phyloP scores from a whole-genome alignment of 2,888 invertebrate species.

The Stratiomys singularior region DNA sequence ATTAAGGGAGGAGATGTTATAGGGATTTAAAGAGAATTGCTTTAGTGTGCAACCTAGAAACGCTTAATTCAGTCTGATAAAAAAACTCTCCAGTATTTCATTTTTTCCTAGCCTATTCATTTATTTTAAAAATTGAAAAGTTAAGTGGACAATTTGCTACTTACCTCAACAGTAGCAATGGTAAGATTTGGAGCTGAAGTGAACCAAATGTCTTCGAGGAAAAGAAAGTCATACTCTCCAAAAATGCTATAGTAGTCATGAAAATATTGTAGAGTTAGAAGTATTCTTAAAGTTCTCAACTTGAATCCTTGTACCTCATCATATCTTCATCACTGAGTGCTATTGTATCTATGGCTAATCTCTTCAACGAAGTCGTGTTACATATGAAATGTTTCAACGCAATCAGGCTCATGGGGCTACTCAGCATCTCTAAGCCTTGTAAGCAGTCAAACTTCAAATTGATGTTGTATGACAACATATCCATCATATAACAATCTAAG shows the following conservation, averaged over 20 bases:
- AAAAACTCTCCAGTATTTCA: no score
- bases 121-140: no score
- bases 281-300: neutral
- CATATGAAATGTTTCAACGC: constrained; percentile 71
- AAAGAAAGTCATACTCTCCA: constrained; percentile 72
- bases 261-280: constrained; percentile 14
- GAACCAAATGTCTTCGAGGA: constrained; percentile 76
- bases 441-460: constrained; percentile 71
- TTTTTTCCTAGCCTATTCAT: no score
- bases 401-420: constrained; percentile 71
- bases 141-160: neutral
- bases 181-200: constrained; percentile 75
- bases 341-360: constrained; percentile 74
- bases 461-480: constrained; percentile 69
- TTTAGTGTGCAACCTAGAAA: no score
- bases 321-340: constrained; percentile 76
- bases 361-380: constrained; percentile 70
- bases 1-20: no score
- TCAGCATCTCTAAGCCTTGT: constrained; percentile 74
- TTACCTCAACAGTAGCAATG: constrained; percentile 70
- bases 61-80: no score
- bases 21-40: no score
- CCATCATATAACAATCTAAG: constrained; percentile 75
- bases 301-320: constrained; percentile 65
- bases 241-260: constrained; percentile 69